Evolutionary conservation across 2,888 invertebrate genomes (phyloP).

Genomic region (Drosophila nigricruria): DNA sequence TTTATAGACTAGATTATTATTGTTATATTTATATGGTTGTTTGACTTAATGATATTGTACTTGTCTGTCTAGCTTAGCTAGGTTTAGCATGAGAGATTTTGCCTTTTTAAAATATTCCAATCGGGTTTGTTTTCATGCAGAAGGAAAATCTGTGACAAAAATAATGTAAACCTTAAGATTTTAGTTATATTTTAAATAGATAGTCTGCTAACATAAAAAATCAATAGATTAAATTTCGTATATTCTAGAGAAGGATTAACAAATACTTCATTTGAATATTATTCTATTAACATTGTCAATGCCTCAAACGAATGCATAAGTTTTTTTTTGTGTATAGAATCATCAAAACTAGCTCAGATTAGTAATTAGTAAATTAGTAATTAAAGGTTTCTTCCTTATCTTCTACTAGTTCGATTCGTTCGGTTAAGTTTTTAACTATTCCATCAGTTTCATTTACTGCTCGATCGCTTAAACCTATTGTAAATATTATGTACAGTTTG

Average conservation of each 20-base stretch:
- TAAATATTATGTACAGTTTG: neutral
- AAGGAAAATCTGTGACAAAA: too few species aligned
- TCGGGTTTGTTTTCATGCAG: too few species aligned
- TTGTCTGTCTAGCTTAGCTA: neutral
- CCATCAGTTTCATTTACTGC: slow-evolving; percentile 34
- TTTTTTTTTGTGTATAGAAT: too few species aligned
- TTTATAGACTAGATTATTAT: neutral
- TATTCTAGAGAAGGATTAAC: too few species aligned
- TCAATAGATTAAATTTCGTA: neutral
- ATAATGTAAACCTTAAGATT: too few species aligned
- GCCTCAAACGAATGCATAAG: neutral
- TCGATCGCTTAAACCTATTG: slow-evolving; percentile 1
- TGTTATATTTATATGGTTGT: neutral
- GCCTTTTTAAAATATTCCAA: neutral
- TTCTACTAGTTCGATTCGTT: neutral
- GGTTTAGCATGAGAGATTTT: neutral
- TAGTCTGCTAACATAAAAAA: neutral
- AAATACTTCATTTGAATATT: neutral
- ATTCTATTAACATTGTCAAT: too few species aligned
- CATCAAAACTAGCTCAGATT: too few species aligned
- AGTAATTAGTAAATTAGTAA: too few species aligned
- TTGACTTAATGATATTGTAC: too few species aligned
- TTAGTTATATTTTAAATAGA: neutral
- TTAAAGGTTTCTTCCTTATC: neutral
- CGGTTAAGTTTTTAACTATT: neutral